These are phyloP conservation scores for Pasiphila rectangulata DNA, from an alignment of 2,888 invertebrate genomes.

Conservation along the genomic window DNA sequence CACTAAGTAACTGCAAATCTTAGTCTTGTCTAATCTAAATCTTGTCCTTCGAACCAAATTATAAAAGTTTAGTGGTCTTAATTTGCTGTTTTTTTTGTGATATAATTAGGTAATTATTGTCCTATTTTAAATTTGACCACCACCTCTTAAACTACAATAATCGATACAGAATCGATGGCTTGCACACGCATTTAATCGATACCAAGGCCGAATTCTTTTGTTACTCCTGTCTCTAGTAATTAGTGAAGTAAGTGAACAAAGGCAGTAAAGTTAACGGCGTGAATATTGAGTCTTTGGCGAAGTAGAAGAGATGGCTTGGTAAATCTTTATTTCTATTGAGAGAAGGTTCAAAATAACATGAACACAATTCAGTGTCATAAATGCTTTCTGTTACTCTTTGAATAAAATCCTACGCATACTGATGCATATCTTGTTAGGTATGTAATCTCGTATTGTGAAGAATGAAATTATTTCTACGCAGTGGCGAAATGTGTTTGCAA, in stretches of 20 bases:
- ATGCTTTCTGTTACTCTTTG: no score
- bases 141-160: constrained; percentile 37
- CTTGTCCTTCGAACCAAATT: no score
- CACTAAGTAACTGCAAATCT: no score
- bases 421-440: not conserved
- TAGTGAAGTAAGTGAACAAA: constrained; percentile 38
- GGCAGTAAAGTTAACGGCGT: not conserved
- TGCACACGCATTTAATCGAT: constrained; percentile 46
- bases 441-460: constrained; percentile 19
- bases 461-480: constrained; percentile 32
- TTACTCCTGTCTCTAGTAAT: constrained; percentile 38
- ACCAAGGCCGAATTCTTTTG: constrained; percentile 49
- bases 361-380: not conserved
- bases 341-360: not conserved
- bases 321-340: not conserved
- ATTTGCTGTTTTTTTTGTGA: no score
- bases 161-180: constrained; percentile 52
- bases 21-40: no score
- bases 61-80: no score
- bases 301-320: not conserved
- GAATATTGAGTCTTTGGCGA: not conserved
- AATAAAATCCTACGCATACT: constrained; percentile 2
- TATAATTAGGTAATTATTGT: no score
- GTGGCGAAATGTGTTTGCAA: constrained; percentile 28
- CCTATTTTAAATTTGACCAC: not conserved